Evolutionary conservation across 2,888 invertebrate species (phyloP).

Genomic region (Taphrorychus bicolor): DNA sequence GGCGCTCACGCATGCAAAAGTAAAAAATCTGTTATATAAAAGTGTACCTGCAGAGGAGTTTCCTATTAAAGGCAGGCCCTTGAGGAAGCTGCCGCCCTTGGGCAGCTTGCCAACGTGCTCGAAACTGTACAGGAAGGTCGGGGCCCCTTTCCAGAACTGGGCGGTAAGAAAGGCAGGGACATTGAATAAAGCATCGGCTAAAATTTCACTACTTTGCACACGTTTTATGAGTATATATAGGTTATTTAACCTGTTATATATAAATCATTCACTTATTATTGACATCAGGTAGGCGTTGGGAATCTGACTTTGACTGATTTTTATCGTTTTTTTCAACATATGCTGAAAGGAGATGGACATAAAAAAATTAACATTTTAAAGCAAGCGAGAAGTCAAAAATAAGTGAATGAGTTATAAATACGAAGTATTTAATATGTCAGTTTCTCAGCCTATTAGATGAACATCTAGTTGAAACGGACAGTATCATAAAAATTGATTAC

Average conservation of each 20-base stretch:
- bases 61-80: conserved; percentile 70
- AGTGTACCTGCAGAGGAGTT: conserved; percentile 43
- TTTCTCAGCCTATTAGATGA: no score
- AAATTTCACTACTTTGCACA: conserved; percentile 40
- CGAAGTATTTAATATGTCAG: no score
- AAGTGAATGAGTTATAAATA: no score
- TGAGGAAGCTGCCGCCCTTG: conserved; percentile 70
- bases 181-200: conserved; percentile 79
- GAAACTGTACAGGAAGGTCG: conserved; percentile 77
- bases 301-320: no score
- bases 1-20: background rate
- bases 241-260: no score
- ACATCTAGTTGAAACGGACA: no score
- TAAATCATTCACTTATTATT: no score
- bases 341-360: no score
- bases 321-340: no score
- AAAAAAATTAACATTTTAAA: no score
- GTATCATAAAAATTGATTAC: background rate
- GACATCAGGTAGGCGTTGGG: no score
- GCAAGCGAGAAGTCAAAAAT: no score
- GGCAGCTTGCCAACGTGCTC: conserved; percentile 72
- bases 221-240: background rate
- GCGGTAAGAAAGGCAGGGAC: conserved; percentile 77
- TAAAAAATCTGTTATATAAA: background rate
- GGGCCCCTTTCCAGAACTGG: conserved; percentile 70